These are phyloP conservation scores for Stenoptilia bipunctidactyla DNA, from an alignment of 2,888 invertebrate species.

Conservation along the genomic window DNA sequence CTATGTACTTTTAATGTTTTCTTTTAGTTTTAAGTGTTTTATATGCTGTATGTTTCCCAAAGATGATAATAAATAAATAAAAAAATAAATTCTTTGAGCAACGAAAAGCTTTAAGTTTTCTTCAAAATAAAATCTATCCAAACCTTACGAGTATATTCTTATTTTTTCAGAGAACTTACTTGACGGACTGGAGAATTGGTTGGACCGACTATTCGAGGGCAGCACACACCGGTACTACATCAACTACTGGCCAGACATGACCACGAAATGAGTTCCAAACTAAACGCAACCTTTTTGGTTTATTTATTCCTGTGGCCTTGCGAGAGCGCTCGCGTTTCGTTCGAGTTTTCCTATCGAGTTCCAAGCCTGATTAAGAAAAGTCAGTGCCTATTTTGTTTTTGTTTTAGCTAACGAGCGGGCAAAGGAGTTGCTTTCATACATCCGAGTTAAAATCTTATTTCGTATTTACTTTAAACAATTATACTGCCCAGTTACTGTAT, in stretches of 20 bases:
- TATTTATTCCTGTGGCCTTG: background rate
- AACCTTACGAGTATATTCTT: too few relatives aligned
- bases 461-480: background rate
- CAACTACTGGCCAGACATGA: conserved; percentile 98
- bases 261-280: conserved; percentile 74
- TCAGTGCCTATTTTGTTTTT: conserved; percentile 11
- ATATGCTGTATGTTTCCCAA: too few relatives aligned
- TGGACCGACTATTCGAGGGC: conserved; percentile 97
- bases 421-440: too few relatives aligned
- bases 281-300: background rate
- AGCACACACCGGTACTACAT: conserved; percentile 95
- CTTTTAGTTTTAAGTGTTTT: too few relatives aligned
- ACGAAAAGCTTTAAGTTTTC: too few relatives aligned
- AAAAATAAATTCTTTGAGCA: too few relatives aligned
- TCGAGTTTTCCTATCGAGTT: conserved; percentile 1
- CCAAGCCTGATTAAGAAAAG: background rate
- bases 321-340: background rate
- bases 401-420: conserved; percentile 12
- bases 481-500: conserved; percentile 5
- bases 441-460: too few relatives aligned
- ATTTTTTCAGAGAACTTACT: conserved; percentile 80
- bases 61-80: too few relatives aligned
- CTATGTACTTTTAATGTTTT: too few relatives aligned
- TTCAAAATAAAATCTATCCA: too few relatives aligned
- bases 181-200: conserved; percentile 95